phyloP scores from a whole-genome alignment of 2,888 invertebrate genomes.

The Spodoptera littoralis region DNA sequence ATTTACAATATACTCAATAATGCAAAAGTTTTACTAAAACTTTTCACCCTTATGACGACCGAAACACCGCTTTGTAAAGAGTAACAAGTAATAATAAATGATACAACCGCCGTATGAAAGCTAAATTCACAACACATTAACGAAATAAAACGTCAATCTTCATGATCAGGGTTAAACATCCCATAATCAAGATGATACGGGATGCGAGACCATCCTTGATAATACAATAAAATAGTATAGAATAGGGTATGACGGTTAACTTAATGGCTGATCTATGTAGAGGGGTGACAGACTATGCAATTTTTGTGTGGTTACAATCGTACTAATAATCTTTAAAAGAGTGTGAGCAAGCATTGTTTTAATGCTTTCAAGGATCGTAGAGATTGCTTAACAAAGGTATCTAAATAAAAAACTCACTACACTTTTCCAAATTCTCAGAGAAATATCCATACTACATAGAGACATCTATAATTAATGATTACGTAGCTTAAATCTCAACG shows the following conservation, averaged over 20 bases:
- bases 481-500: too few relatives aligned
- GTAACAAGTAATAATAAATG: conserved; percentile 31
- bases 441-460: too few relatives aligned
- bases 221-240: conserved; percentile 28
- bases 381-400: too few relatives aligned
- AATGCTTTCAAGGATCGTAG: too few relatives aligned
- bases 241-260: conserved; percentile 9
- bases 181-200: conserved; percentile 75
- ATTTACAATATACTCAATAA: too few relatives aligned
- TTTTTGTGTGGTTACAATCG: neutral
- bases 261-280: conserved; percentile 26
- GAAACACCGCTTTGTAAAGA: neutral
- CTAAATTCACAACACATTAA: conserved; percentile 53
- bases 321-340: too few relatives aligned
- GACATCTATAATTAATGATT: too few relatives aligned
- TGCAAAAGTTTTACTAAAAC: too few relatives aligned
- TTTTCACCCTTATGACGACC: too few relatives aligned
- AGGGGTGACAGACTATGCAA: neutral
- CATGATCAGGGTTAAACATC: conserved; percentile 65
- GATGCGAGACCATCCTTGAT: conserved; percentile 65
- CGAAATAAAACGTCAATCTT: conserved; percentile 76
- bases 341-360: too few relatives aligned
- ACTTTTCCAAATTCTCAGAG: too few relatives aligned
- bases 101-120: conserved; percentile 20
- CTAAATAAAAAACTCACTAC: too few relatives aligned